Base-by-base conservation (phyloP, 1,140 invertebrate species). In the Saxidomus purpurata region DNA sequence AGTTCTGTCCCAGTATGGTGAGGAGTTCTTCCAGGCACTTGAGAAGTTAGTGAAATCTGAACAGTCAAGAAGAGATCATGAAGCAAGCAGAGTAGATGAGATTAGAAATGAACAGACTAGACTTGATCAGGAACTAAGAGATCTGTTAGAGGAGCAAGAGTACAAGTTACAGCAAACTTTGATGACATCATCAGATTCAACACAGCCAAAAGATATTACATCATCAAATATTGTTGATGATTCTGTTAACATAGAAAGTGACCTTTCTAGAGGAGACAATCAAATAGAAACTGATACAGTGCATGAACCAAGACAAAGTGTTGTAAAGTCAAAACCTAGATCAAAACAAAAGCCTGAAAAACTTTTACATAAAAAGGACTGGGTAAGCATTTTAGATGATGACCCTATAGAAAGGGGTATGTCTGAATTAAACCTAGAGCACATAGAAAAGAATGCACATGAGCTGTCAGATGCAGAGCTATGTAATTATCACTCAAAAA, bases 111-210 rank as follows among this genome's bases (percentile, higher is more conserved):
- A 93, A 71, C 91, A 92, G 47, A 63, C 87, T 22, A 86, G 71
- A 31, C 77, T 92, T 0, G 92, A 92, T 74, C 55, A 86, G 15
- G 89, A 91, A 28, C 81, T 93, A 19, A 74, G 81, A 4, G 47
- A 90, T 11, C 74, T 92, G n/a, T 77, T 93, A 9, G 91, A 92
- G 49, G 86, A 92, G 86, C 90, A 92, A 55, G 92, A 92, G 34
- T 17, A 77, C n/a, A 91, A 80, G 84, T 28, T 52, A n/a, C 74
- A 87, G 28, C 63, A 85, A 34, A 38, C 25, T 28, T 81, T 38
- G 52, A 81, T 81, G 79, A 63, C 59, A 61, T 82, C 59, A 63
- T 63, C 36, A 38, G n/a, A 63, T 25, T 31, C 15, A 34, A 85
- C 43, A 55, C 15, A 15, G 31, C 43, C 49, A 17, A 36, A 34